Evolutionary conservation across 2,888 invertebrate genomes (phyloP), one percentile per base, ranked within the genome.

Genomic region (Eugnorisma glareosa): DNA sequence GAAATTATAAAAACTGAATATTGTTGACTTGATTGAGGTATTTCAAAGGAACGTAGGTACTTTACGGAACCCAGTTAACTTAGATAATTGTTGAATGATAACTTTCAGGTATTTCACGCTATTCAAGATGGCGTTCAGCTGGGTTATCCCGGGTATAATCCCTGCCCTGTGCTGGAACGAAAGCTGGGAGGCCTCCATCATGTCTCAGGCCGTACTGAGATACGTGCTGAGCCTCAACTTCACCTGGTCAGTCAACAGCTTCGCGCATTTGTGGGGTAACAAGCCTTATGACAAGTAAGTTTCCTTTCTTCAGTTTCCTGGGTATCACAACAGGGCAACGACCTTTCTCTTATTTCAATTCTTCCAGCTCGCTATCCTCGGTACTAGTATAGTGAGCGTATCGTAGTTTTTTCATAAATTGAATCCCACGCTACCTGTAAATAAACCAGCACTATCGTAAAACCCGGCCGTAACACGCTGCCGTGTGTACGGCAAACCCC

Each of bases 221-320:
- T 99, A 99, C 93, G 96, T 97, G 48, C 91, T 97, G 75, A 97
- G 97, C 4, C 97, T 99, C 77, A 98, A 99, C 94, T 97, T 97
- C 90, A 99, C 99, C 3, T 99, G 99, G 99, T 97, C 98, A 1
- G 99, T 99, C 28, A 99, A 99, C 93, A 98, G 98, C 89, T 98
- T 98, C 43, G 99, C 99, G 2, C 99, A 99, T 94, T 93, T 98
- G 68, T 98, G 97, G 97, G 98, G 98, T 77, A 97, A 97, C 83
- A 97, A 97, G 86, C 98, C 98, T 0, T 98, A 98, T 89, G 98
- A 99, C 91, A 97, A 95, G 98, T 98, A 92, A 97, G 93, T 48
- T 21, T 31, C 24, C 7, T 64, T 45, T 28, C 1, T 43, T 40
- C 24, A 63, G 10, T 59, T n/a, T 35, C 35, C 35, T 43, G 21